These are phyloP conservation scores for Agapostemon virescens DNA, from an alignment of 2,888 invertebrate species.

Conservation along the genomic window DNA sequence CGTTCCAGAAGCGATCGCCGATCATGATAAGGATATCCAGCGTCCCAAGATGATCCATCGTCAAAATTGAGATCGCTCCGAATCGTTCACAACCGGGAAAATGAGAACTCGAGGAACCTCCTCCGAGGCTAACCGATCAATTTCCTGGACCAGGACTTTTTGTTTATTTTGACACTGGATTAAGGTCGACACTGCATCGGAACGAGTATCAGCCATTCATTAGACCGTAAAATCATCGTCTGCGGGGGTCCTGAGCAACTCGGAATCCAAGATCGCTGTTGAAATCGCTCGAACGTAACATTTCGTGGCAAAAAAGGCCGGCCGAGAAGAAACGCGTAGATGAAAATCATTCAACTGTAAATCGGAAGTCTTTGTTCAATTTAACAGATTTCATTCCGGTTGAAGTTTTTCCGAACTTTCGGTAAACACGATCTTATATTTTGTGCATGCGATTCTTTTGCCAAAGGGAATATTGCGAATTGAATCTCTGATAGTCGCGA, in stretches of 20 bases:
- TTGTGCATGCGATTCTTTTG: not conserved
- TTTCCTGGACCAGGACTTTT: conserved; percentile 17
- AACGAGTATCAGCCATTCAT: conserved; percentile 50
- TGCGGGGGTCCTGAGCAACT: conserved; percentile 70
- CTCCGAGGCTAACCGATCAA: not conserved
- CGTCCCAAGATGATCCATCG: not conserved
- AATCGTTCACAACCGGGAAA: not conserved
- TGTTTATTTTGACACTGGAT: conserved; percentile 28
- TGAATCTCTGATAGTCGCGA: too few relatives aligned
- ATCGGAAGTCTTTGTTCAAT: conserved; percentile 32
- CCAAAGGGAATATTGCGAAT: too few relatives aligned
- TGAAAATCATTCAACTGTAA: conserved; percentile 36
- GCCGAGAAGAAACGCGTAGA: conserved; percentile 51
- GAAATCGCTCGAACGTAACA: conserved; percentile 70
- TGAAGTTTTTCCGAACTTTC: not conserved
- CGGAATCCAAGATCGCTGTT: conserved; percentile 57
- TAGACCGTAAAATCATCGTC: conserved; percentile 77
- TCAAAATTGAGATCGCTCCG: not conserved
- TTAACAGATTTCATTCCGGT: not conserved
- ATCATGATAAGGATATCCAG: not conserved
- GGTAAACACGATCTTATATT: not conserved
- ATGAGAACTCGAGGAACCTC: not conserved
- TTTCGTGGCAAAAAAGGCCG: conserved; percentile 35
- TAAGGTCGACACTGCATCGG: conserved; percentile 56
- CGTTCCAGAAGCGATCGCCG: not conserved